Evolutionary conservation across 2,113 vertebrate genomes (phyloP), one percentile per base, ranked within the genome.

Genomic region (Apaloderma vittatum): DNA sequence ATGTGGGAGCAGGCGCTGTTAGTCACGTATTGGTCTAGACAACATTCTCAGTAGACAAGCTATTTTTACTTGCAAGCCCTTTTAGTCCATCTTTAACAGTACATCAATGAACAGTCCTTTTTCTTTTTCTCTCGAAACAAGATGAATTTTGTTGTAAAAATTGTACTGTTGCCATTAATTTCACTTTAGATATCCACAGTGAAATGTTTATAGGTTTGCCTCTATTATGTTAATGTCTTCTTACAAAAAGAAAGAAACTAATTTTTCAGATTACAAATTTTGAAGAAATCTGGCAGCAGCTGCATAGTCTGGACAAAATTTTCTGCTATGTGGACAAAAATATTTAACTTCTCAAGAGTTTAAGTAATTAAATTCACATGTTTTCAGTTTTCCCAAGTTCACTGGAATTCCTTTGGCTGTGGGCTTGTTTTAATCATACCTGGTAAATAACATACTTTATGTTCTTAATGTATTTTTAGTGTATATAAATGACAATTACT

Each of bases 241-340:
- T 66, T 75, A 36, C 32, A 24, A 11, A 48, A 45, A 57, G 11
- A 37, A 57, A 48, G 11, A 37, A 57, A 48, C 5, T 46, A 30
- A 22, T 52, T 72, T 70, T 92, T 75, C 37, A 81, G 23, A 77
- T 37, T 68, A 78, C 10, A 78, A 75, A 46, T 74, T 68, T 80
- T 93, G 40, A 74, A 73, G 6, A 43, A 84, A 72, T 59, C 11
- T 57, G 55, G 13, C 62, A 81, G 32, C 34, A 45, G 34, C 51
- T 57, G 8, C 37, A 13, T 22, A 73, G 43, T 45, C 59, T 57
- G 26, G 30, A 61, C 34, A 78, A 84, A 79, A 37, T 68, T 61
- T 71, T 81, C n/a, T 65, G 19, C 7, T 86, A 21, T 72, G 82
- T 73, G 11, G 34, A 88, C 22, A 88, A 61, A 88, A 93, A 75